Base-by-base conservation (phyloP, 2,113 vertebrate genomes). In the Mixornis gularis region DNA sequence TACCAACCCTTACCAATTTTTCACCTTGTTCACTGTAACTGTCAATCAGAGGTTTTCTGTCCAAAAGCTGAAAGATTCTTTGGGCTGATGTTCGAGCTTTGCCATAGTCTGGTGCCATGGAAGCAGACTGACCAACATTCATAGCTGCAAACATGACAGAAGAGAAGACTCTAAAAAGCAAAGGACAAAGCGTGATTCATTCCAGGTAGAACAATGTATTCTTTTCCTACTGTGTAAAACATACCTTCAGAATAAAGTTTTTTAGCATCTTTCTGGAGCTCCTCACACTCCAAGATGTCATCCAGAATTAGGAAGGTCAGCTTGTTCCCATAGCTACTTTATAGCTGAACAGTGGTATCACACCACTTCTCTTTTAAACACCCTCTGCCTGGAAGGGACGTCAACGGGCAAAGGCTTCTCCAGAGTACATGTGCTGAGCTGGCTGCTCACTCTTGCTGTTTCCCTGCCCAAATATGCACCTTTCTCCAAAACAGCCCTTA, bases 1-100 rank as follows among this genome's bases (percentile, higher is more conserved):
- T 8, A 22, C 5, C 44, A 49, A 46, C 5, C 15, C 95, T 97
- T 97, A 97, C 94, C 96, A 94, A 24, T 92, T 96, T 97, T 94
- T 95, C 95, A 68, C 92, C 92, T 92, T 97, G 87, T 79, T 97
- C 91, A 43, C 89, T 96, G 46, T 92, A 97, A 94, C 95, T 97
- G 60, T 97, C 96, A 87, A 95, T 97, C 66, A 32, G 25, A 94
- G 97, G 91, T 94, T 97, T 97, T 84, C 85, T 59, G 25, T 92
- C 72, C 76, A 96, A 85, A 93, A 97, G 96, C 8, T 95, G 81
- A 65, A 97, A 97, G 66, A 96, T 97, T 92, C 82, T 96, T 92
- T 94, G 97, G 26, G 88, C 91, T 92, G 88, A 91, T 19, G 93
- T 29, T 94, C 52, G 96, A 89, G 91, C 91, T 96, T 97, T 97